A percentile compares a stretch with the other conserved stretches of the same genome.
phyloP scores from a whole-genome alignment of 2,888 invertebrate species.

The Philereme transversata region DNA sequence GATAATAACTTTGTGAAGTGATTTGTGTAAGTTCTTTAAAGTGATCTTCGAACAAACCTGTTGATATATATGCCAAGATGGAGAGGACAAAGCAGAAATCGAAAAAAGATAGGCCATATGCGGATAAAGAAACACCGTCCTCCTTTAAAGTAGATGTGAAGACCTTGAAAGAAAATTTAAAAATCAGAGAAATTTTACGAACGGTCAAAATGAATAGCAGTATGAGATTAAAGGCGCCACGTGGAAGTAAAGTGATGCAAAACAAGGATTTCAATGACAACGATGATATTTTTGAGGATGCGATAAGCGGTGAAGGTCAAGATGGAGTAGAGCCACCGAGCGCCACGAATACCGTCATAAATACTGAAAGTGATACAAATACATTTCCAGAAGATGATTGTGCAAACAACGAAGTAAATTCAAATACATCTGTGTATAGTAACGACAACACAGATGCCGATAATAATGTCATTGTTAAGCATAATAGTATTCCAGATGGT shows the following conservation, averaged over 20 bases:
- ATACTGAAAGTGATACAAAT: constrained; percentile 27
- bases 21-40: constrained; percentile 40
- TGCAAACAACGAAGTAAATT: constrained; percentile 26
- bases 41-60: constrained; percentile 28
- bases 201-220: constrained; percentile 77
- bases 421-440: constrained; percentile 15
- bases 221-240: constrained; percentile 69
- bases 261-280: constrained; percentile 66
- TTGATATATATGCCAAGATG: constrained; percentile 49
- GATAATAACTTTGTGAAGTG: constrained; percentile 50
- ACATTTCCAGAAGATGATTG: constrained; percentile 31
- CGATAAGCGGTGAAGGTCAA: constrained; percentile 31
- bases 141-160: constrained; percentile 65
- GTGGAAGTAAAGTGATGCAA: constrained; percentile 68
- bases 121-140: constrained; percentile 56
- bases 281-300: constrained; percentile 57
- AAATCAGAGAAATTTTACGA: constrained; percentile 73
- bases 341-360: constrained; percentile 59
- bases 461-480: constrained; percentile 34
- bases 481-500: constrained; percentile 43
- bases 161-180: constrained; percentile 69
- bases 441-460: constrained; percentile 25
- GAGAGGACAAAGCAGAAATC: constrained; percentile 65
- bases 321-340: constrained; percentile 45
- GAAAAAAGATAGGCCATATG: constrained; percentile 62